Evolutionary conservation across 1,140 invertebrate species (phyloP).

Genomic region (Cyclargus thomasi): DNA sequence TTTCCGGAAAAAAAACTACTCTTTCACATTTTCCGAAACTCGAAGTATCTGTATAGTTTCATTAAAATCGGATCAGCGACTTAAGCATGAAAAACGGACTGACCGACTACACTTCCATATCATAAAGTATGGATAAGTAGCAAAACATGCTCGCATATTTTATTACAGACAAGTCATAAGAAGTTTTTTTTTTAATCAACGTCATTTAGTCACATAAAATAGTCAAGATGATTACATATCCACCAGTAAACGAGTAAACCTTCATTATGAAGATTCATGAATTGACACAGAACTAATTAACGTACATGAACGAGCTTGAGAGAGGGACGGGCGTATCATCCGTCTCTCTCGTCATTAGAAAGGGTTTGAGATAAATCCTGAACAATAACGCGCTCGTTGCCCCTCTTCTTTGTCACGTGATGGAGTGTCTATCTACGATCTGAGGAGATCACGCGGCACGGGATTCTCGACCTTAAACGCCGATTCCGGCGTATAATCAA

Average conservation of each 20-base stretch:
- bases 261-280: neutral
- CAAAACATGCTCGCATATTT: too few species aligned
- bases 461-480: neutral
- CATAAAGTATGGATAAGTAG: too few species aligned
- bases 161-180: too few species aligned
- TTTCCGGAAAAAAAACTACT: too few species aligned
- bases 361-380: conserved; percentile 9
- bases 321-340: neutral
- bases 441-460: neutral
- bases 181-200: too few species aligned
- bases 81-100: too few species aligned
- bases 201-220: too few species aligned
- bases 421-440: conserved; percentile 5
- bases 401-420: neutral
- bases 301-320: neutral
- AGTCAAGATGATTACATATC: too few species aligned
- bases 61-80: too few species aligned
- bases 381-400: conserved; percentile 14
- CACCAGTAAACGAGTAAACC: neutral
- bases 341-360: conserved; percentile 1
- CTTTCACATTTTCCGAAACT: too few species aligned
- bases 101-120: too few species aligned
- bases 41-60: too few species aligned
- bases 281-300: neutral
- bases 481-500: neutral